Evolutionary conservation across 2,113 vertebrate species (phyloP), one percentile per base, ranked within the genome.

Genomic region (Leuciscus idus): DNA sequence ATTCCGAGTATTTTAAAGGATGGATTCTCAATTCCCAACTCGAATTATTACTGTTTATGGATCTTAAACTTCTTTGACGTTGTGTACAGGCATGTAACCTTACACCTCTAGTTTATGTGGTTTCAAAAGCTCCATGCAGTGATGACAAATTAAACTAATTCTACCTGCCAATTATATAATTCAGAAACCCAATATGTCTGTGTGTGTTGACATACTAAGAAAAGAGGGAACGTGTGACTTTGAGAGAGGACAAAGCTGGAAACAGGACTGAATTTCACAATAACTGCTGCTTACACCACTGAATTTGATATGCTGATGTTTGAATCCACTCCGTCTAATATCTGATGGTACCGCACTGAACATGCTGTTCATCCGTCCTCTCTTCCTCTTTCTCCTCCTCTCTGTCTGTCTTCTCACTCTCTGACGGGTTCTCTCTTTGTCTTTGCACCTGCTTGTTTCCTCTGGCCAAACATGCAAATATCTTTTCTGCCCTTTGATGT

Each of bases 261-360:
- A 87, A 84, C 59, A 28, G 48, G 50, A 57, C 59, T 50, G 64
- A 73, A 50, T 89, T 92, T 89, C 81, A 33, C 30, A 17, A 23
- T 48, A 64, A 33, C 9, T 68, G 7, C 72, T 86, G 92, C 91
- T 92, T 91, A 91, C 4, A 9, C n/a, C 13, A 15, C 77, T 87
- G 88, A 93, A 94, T 92, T 26, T 88, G 91, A 94, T 92, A 81
- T 6, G 82, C 79, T 82, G 88, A 80, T 62, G 85, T 88, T 89
- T 28, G 26, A 74, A 73, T 78, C 39, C 52, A 43, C 73, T 81
- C 62, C 61, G 55, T 43, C 61, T 19, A 17, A 72, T 86, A 88
- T 89, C 84, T 88, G 83, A 77, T 30, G 43, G 85, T 74, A 81
- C 11, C 36, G 68, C 68, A 85, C 21, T n/a, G 64, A 68, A 82